Evolutionary conservation across 2,888 invertebrate genomes (phyloP), one percentile per base, ranked within the genome.

Genomic region (Osmoderma eremita): DNA sequence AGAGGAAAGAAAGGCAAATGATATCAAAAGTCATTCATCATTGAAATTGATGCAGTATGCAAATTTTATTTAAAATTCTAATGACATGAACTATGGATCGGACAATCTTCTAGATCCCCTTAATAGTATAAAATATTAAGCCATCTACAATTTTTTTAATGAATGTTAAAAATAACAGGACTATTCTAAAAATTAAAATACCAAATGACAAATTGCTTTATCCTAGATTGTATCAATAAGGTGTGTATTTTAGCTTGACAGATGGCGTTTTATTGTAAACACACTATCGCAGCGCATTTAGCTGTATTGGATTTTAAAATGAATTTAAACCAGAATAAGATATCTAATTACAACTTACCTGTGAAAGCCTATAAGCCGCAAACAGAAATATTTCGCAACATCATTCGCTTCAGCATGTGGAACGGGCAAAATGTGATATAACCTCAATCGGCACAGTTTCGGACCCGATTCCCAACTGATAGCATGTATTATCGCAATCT

Each of bases 201-300:
- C 30, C 10, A 30, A 30, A 30, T 30, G 6, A 5, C 30, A 30
- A 30, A 4, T 24, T 24, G 3, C 24, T 24, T 24, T 30, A 30
- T 30, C 30, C 1, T 30, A 58, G 30, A 45, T 45, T 22, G 12
- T 48, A 61, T 61, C 45, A 56, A 61, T 61, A 61, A 61, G 58
- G 58, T 61, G 58, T 45, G 58, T n/a, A n/a, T 61, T 41, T 42
- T 24, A 61, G 36, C 45, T 24, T 61, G 45, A 61, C 45, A 61
- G 58, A 61, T 45, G 58, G 58, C 58, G 58, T 61, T 61, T 61
- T 61, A 61, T 61, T 61, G 58, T 61, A 61, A 61, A 61, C 58
- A 61, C 8, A 45, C 30, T 0, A 17, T 38, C 17, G 17, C 30
- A 45, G 17, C 24, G 30, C 45, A 48, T 45, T 61, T 24, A 45